These are phyloP conservation scores for Drosophila subobscura DNA, from an alignment of 1,140 invertebrate genomes.

Conservation along the genomic window DNA sequence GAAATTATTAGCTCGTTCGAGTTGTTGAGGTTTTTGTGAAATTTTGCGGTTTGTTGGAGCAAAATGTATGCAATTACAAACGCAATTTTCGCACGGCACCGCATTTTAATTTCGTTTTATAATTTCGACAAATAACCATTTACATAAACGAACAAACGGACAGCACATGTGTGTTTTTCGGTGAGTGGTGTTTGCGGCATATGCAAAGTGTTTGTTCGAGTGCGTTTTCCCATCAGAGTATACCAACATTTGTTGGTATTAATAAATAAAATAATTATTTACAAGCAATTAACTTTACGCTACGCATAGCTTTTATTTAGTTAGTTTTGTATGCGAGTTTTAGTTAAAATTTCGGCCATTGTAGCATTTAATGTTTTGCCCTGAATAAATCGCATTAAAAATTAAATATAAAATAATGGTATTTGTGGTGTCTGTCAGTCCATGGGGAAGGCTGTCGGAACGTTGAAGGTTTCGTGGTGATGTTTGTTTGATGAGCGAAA, in stretches of 20 bases:
- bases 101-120: slow-evolving; percentile 70
- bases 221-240: slow-evolving; percentile 41
- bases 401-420: slow-evolving; percentile 13
- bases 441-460: slow-evolving; percentile 1
- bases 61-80: slow-evolving; percentile 55
- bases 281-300: slow-evolving; percentile 74
- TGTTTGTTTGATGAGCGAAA: too few relatives aligned
- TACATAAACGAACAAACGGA: slow-evolving; percentile 28
- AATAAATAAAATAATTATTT: slow-evolving; percentile 79
- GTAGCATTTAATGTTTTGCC: slow-evolving; percentile 17
- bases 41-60: slow-evolving; percentile 54
- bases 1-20: slow-evolving; percentile 1
- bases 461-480: too few relatives aligned
- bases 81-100: slow-evolving; percentile 59
- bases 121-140: slow-evolving; percentile 71
- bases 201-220: slow-evolving; percentile 57
- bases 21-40: slow-evolving; percentile 20
- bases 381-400: slow-evolving; percentile 14
- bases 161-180: neutral
- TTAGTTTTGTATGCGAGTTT: slow-evolving; percentile 41
- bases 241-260: slow-evolving; percentile 34
- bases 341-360: slow-evolving; percentile 33
- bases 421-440: slow-evolving; percentile 9
- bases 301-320: slow-evolving; percentile 46
- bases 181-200: slow-evolving; percentile 19